Base-by-base conservation (phyloP, 1,140 invertebrate species). In the Dysdera silvatica region DNA sequence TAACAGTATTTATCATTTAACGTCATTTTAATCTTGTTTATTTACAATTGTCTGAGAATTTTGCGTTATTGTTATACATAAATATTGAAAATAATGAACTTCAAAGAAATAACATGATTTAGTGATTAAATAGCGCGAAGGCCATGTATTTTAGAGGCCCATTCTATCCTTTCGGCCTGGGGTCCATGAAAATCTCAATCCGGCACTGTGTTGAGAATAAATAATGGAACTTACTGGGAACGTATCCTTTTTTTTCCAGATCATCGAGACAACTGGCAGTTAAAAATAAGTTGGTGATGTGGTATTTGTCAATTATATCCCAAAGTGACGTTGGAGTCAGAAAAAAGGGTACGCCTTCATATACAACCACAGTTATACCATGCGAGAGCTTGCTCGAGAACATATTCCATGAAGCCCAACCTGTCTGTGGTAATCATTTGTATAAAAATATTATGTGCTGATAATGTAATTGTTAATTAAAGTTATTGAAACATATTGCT, bases 341-440 rank as follows among this genome's bases (percentile, higher is more conserved):
- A 20, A 33, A 61, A 31, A 41, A 61, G n/a, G 58, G 58, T 3
- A 24, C 23, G 4, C 58, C 49, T 32, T 61, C 58, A 7, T 18
- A 61, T 3, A 52, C n/a, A 7, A 61, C 48, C 14, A 61, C 18
- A 2, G 29, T 37, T 3, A 20, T 18, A 14, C 58, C 58, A 2
- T 37, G 8, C 16, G 53, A 61, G 43, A 12, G n/a, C 8, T 52
- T 20, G 1, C 33, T 24, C 14, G 32, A 4, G 10, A 28, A 53
- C 58, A 61, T 52, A 16, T 61, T 61, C 48, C 58, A 61, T 0
- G 58, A 31, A 4, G 31, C 35, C 58, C 58, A 61, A 3, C 58
- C 58, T 12, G 43, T 49, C 58, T 61, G 35, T n/a, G n/a, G n/a
- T n/a, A 35, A 47, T 33, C 28, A 33, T n/a, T 20, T 24, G 23